Conservation (phyloP, 2,797 vertebrate species). For the Pipistrellus nathusii region DNA sequence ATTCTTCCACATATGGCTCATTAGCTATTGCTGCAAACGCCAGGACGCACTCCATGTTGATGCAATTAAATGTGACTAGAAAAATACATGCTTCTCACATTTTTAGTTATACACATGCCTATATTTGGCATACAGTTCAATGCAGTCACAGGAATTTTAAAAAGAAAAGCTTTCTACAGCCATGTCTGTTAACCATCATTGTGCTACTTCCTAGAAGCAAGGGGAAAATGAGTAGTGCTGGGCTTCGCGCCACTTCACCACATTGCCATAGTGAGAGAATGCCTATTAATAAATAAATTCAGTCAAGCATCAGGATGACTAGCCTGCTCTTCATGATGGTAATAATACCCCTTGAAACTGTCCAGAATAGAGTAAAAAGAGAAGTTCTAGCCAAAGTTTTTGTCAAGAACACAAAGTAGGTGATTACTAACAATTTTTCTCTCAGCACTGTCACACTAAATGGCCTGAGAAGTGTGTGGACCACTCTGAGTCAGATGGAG, state of each 20-base stretch:
- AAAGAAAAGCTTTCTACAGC: constrained; percentile 70
- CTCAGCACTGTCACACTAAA: not conserved
- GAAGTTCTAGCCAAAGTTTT: not conserved
- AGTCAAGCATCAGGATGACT: not conserved
- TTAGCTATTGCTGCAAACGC: constrained; percentile 60
- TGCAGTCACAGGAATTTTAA: constrained; percentile 57
- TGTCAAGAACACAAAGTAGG: constrained; percentile 50
- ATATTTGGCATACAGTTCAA: constrained; percentile 65
- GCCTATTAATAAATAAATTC: constrained; percentile 56
- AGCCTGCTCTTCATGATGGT: not conserved
- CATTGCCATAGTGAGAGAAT: constrained; percentile 62
- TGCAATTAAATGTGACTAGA: constrained; percentile 74
- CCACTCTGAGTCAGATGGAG: constrained; percentile 6
- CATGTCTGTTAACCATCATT: constrained; percentile 70
- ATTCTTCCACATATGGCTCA: constrained; percentile 44
- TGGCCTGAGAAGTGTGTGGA: not conserved
- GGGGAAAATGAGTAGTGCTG: constrained; percentile 56
- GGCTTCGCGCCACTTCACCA: constrained; percentile 27
- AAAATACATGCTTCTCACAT: constrained; percentile 69
- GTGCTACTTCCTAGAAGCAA: constrained; percentile 69
- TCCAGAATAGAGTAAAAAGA: not conserved
- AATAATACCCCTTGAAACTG: constrained; percentile 26
- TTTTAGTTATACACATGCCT: constrained; percentile 70
- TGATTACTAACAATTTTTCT: constrained; percentile 25
- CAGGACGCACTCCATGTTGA: constrained; percentile 54